phyloP scores from a whole-genome alignment of 2,888 invertebrate species.

The Drosophila kuntzei region DNA sequence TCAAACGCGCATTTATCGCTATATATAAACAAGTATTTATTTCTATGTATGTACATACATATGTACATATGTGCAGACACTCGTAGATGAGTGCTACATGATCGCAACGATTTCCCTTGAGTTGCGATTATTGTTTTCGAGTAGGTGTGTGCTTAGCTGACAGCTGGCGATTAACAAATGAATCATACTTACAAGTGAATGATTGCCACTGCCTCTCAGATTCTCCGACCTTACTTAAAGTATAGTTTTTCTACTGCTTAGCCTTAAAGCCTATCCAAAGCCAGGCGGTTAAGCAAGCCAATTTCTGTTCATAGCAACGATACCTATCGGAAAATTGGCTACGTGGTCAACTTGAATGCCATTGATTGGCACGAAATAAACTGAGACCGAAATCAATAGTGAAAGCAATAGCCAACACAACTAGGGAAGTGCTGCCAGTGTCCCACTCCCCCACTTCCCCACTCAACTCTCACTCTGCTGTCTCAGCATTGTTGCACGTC shows the following conservation, averaged over 20 bases:
- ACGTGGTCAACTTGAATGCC: conserved; percentile 66
- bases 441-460: background rate
- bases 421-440: background rate
- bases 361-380: conserved; percentile 63
- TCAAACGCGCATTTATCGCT: conserved; percentile 77
- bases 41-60: conserved; percentile 18
- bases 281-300: conserved; percentile 33
- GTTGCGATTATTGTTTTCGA: conserved; percentile 76
- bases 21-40: conserved; percentile 59
- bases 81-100: conserved; percentile 33
- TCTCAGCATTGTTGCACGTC: conserved; percentile 69
- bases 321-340: conserved; percentile 68
- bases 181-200: conserved; percentile 68
- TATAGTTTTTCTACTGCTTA: conserved; percentile 19
- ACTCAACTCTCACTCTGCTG: conserved; percentile 44
- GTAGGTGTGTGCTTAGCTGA: conserved; percentile 51
- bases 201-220: conserved; percentile 38
- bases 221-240: conserved; percentile 48
- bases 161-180: conserved; percentile 77
- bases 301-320: conserved; percentile 33
- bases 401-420: conserved; percentile 20
- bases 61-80: conserved; percentile 3
- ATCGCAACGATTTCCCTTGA: conserved; percentile 69
- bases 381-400: conserved; percentile 61
- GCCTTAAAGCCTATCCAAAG: conserved; percentile 37